These are phyloP conservation scores for Cryptocephalus moraei DNA, from an alignment of 2,888 invertebrate species.

Conservation along the genomic window DNA sequence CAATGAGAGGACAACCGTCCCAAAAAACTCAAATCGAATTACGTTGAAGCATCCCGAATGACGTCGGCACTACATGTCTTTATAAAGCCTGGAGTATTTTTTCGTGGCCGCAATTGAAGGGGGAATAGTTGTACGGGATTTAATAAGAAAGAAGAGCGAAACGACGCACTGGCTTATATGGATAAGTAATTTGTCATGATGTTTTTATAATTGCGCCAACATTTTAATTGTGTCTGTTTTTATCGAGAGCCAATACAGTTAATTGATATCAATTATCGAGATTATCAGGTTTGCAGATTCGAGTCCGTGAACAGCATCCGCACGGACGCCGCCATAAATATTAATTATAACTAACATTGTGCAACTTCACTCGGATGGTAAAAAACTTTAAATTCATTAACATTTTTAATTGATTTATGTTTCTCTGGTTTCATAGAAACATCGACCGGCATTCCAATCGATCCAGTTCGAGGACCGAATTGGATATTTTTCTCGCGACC, in stretches of 20 bases:
- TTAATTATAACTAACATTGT: slow-evolving; percentile 28
- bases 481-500: no score
- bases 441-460: background rate
- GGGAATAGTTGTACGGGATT: no score
- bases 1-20: no score
- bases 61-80: no score
- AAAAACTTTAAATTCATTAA: slow-evolving; percentile 24
- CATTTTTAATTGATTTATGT: slow-evolving; percentile 25
- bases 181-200: slow-evolving; percentile 25
- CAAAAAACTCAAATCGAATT: no score
- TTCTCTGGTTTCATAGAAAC: slow-evolving; percentile 11
- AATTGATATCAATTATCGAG: slow-evolving; percentile 37
- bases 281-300: slow-evolving; percentile 30
- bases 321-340: slow-evolving; percentile 28
- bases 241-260: slow-evolving; percentile 23
- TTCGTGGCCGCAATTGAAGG: no score
- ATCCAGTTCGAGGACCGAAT: background rate
- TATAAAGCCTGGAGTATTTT: no score
- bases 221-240: slow-evolving; percentile 34
- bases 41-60: no score
- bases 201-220: slow-evolving; percentile 29
- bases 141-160: no score
- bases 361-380: slow-evolving; percentile 22
- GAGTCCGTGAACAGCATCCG: slow-evolving; percentile 23
- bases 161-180: background rate